A percentile compares a stretch with the other conserved stretches of the same genome.
phyloP scores from a whole-genome alignment of 1,140 invertebrate species.

The Cydia pomonella region DNA sequence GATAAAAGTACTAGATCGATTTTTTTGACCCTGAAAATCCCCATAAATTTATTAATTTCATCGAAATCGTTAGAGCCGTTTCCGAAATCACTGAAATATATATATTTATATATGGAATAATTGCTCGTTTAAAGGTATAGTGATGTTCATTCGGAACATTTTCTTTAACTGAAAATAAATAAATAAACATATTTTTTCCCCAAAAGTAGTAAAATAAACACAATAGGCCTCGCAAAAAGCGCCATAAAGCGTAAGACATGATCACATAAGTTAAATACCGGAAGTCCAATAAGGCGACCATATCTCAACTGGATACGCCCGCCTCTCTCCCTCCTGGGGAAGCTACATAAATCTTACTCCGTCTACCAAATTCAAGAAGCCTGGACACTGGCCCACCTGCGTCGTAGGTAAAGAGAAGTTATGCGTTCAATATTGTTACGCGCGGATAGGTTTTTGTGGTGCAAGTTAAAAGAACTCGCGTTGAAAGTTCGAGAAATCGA shows the following conservation, averaged over 20 bases:
- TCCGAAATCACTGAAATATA: too few species aligned
- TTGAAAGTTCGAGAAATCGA: not conserved
- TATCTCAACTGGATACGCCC: constrained; percentile 2
- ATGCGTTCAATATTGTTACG: constrained; percentile 60
- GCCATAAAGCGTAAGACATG: constrained; percentile 20
- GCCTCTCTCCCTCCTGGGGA: not conserved
- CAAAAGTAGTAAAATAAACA: not conserved
- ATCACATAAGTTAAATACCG: constrained; percentile 30
- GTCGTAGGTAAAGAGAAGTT: constrained; percentile 54
- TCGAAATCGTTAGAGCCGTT: too few species aligned
- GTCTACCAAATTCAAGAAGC: constrained; percentile 40
- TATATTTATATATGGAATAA: too few species aligned
- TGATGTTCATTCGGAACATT: too few species aligned
- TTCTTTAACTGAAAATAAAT: too few species aligned
- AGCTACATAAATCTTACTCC: constrained; percentile 14
- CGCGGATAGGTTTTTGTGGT: constrained; percentile 28
- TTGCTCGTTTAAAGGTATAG: too few species aligned
- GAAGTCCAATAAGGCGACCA: constrained; percentile 23
- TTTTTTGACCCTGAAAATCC: too few species aligned
- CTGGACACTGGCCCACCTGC: constrained; percentile 48
- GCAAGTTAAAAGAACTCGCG: not conserved
- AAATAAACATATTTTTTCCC: too few species aligned
- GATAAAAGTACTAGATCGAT: too few species aligned
- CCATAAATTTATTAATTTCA: too few species aligned
- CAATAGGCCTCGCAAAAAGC: not conserved